phyloP scores from a whole-genome alignment of 2,888 invertebrate genomes.

The Theristus sp. region DNA sequence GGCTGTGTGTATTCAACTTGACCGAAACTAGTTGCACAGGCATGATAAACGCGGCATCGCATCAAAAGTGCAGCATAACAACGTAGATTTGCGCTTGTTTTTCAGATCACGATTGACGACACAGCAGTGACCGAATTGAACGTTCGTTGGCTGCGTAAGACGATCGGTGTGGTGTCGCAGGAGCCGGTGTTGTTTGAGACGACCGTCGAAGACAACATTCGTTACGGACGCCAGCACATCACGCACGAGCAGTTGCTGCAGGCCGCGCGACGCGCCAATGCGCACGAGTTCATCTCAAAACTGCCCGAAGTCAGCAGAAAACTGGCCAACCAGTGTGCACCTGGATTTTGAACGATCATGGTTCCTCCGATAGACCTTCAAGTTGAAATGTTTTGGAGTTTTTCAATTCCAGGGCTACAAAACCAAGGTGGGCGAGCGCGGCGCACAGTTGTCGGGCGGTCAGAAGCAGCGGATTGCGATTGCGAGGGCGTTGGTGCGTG shows the following conservation, averaged over 20 bases:
- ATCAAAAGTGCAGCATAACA: no score
- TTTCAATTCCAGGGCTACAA: constrained; percentile 23
- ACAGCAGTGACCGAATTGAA: constrained; percentile 32
- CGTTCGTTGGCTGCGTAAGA: constrained; percentile 33
- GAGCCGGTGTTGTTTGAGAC: constrained; percentile 45
- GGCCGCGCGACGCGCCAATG: constrained; percentile 28
- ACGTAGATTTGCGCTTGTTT: no score
- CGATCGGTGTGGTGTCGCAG: constrained; percentile 30
- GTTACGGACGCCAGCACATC: constrained; percentile 30
- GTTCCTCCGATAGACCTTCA: no score
- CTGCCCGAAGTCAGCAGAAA: constrained; percentile 28
- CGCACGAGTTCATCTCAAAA: constrained; percentile 31
- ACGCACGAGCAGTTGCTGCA: constrained; percentile 14
- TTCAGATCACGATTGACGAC: constrained; percentile 31
- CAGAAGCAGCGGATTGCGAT: constrained; percentile 24
- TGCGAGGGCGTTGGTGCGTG: constrained; percentile 20
- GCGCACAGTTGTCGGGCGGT: constrained; percentile 33
- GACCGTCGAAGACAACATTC: constrained; percentile 36
- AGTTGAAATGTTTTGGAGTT: no score
- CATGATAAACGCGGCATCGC: no score
- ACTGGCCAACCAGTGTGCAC: no score
- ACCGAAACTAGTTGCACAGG: no score
- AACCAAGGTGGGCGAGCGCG: constrained; percentile 31
- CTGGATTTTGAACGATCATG: no score
- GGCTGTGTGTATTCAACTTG: no score